Evolutionary conservation across 2,888 invertebrate genomes (phyloP).

Genomic region (Heliconius hortense): DNA sequence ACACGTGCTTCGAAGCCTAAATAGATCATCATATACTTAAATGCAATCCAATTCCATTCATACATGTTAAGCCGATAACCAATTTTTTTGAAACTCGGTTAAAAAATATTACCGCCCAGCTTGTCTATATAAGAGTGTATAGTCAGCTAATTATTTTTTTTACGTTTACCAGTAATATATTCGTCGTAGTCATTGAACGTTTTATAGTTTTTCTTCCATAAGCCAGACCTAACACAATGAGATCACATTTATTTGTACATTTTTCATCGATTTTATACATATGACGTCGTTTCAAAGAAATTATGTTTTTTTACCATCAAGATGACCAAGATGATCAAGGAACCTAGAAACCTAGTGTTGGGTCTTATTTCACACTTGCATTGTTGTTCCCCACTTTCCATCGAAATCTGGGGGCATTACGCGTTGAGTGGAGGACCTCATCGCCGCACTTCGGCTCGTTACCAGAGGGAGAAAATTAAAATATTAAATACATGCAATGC

Average conservation of each 20-base stretch:
- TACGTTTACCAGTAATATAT: constrained; percentile 19
- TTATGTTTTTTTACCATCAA: too few relatives aligned
- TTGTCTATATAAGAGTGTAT: constrained; percentile 7
- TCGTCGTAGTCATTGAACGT: constrained; percentile 16
- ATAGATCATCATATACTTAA: background rate
- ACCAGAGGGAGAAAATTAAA: too few relatives aligned
- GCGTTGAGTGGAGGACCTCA: too few relatives aligned
- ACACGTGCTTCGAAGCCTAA: background rate
- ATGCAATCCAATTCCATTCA: background rate
- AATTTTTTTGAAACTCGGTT: background rate
- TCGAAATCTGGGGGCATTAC: too few relatives aligned
- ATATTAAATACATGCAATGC: too few relatives aligned
- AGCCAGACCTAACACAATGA: constrained; percentile 30
- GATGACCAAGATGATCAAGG: too few relatives aligned
- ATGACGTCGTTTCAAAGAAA: background rate
- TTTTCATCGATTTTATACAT: background rate
- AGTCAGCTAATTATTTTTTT: constrained; percentile 5
- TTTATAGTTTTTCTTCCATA: constrained; percentile 31
- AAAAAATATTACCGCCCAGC: background rate
- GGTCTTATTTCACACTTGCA: too few relatives aligned
- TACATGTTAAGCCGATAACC: background rate
- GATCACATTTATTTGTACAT: constrained; percentile 16
- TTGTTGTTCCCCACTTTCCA: too few relatives aligned
- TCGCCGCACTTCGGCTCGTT: too few relatives aligned
- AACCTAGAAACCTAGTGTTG: background rate